Percentiles rank a stretch among this genome's conserved stretches.
Conservation (phyloP, 2,888 invertebrate species). For the Metalampra italica region DNA sequence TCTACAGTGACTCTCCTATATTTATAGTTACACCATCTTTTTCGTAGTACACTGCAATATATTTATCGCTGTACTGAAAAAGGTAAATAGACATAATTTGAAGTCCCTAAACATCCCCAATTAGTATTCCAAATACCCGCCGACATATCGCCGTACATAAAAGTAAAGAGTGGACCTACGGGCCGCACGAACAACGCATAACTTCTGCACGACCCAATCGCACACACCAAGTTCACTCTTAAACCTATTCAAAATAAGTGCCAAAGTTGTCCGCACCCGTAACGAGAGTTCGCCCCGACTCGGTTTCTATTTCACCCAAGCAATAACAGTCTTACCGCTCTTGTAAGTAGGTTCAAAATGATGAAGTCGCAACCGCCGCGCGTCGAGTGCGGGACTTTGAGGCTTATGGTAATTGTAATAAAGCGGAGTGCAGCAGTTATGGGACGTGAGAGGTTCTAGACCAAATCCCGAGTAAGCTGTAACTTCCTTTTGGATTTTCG, state of each 20-base stretch:
- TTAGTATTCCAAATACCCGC: conserved; percentile 77
- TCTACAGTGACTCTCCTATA: no score
- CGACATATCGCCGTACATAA: conserved; percentile 74
- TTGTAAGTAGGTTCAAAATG: conserved; percentile 76
- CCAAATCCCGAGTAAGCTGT: conserved; percentile 80
- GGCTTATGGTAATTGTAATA: conserved; percentile 79
- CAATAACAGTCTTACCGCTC: conserved; percentile 73
- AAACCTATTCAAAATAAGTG: conserved; percentile 51
- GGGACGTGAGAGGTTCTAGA: conserved; percentile 79
- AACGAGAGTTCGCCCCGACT: conserved; percentile 57
- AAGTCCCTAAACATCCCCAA: conserved; percentile 61
- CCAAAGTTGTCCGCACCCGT: conserved; percentile 55
- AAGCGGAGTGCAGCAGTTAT: conserved; percentile 79
- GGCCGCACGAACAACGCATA: conserved; percentile 69
- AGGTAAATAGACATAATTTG: conserved; percentile 51
- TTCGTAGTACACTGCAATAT: no score
- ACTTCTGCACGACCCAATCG: conserved; percentile 49
- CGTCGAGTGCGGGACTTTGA: conserved; percentile 77
- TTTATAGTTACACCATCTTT: neutral
- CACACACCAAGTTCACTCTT: conserved; percentile 58
- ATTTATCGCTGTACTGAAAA: neutral
- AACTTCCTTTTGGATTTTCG: conserved; percentile 81
- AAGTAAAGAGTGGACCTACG: conserved; percentile 76
- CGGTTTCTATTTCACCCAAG: conserved; percentile 74
- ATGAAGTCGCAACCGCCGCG: conserved; percentile 57